Evolutionary conservation across 2,888 invertebrate species (phyloP).

Genomic region (Plemyria rubiginata): DNA sequence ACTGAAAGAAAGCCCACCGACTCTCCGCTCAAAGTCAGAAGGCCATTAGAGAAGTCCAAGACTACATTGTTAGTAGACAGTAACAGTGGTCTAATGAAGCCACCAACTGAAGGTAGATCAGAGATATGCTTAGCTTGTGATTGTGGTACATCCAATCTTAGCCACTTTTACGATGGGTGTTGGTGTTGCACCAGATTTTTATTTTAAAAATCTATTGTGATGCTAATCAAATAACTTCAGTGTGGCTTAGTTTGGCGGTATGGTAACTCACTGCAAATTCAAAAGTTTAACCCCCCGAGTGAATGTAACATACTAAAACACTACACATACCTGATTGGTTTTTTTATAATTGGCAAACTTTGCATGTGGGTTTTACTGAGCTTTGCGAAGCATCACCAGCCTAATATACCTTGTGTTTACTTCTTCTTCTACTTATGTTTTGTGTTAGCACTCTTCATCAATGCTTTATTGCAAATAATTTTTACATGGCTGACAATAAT

Average conservation of each 20-base stretch:
- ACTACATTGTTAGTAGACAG: slow-evolving; percentile 79
- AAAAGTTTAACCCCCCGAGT: slow-evolving; percentile 49
- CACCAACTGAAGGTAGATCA: slow-evolving; percentile 77
- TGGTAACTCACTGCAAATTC: slow-evolving; percentile 72
- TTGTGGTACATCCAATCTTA: slow-evolving; percentile 4
- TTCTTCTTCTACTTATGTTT: slow-evolving; percentile 5
- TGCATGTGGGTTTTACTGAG: slow-evolving; percentile 69
- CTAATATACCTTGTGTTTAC: not conserved
- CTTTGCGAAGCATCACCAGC: slow-evolving; percentile 25
- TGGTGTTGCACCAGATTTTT: not conserved
- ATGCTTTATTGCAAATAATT: slow-evolving; percentile 13
- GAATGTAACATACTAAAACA: slow-evolving; percentile 48
- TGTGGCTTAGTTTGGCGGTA: slow-evolving; percentile 3
- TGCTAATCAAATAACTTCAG: not conserved
- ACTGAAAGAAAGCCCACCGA: slow-evolving; percentile 76
- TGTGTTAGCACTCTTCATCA: slow-evolving; percentile 12
- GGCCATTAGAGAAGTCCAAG: slow-evolving; percentile 80
- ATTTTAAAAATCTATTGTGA: not conserved
- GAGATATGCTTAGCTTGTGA: slow-evolving; percentile 76
- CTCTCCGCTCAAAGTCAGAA: slow-evolving; percentile 75
- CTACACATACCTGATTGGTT: slow-evolving; percentile 51
- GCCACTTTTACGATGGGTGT: not conserved
- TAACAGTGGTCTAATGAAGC: slow-evolving; percentile 80
- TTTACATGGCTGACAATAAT: slow-evolving; percentile 6
- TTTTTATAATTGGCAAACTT: slow-evolving; percentile 60